Base-by-base conservation (phyloP, 1,140 invertebrate genomes). In the Drosophila azteca region DNA sequence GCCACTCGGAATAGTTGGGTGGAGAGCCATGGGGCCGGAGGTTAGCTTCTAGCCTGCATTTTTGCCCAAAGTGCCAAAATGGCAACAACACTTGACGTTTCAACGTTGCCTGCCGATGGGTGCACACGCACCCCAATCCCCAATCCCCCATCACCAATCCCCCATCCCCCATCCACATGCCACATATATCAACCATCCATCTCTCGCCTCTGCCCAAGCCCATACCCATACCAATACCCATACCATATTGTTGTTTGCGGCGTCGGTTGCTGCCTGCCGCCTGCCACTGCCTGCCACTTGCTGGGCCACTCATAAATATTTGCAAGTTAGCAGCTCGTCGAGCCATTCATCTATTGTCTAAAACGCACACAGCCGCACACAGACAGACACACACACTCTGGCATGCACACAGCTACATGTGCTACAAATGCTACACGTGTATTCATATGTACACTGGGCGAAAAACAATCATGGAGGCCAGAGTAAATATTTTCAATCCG, bases 251-350 rank as follows among this genome's bases (percentile, higher is more conserved):
- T 69, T 69, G 66, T 69, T 69, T 74, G 69, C 57, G 68, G 65
- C 51, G 57, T 72, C 46, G 77, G 65, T 72, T 50, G 77, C 68
- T 61, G 66, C 50, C 41, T 46, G 41, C 31, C 46, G 41, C 35
- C 50, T 46, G 41, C 31, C 50, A 31, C 35, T 46, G 48, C 57
- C 26, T 73, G 57, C 46, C 46, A 44, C 49, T 50, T 39, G 35
- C 35, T 13, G 35, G 83, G 71, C 64, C 80, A 88, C 83, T 88
- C 83, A 88, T 88, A 88, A 88, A 88, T 88, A 88, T 88, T 88
- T 88, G 83, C 83, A 88, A 88, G 83, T 88, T 88, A 88, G 83
- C 83, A 88, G 84, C 83, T 88, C 83, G 83, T 88, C 84, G 83
- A 79, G 83, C 84, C 72, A 88, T 88, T 88, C 83, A 88, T 88